These are phyloP conservation scores for Mirounga angustirostris DNA, from an alignment of 2,113 vertebrate genomes.

Conservation along the genomic window DNA sequence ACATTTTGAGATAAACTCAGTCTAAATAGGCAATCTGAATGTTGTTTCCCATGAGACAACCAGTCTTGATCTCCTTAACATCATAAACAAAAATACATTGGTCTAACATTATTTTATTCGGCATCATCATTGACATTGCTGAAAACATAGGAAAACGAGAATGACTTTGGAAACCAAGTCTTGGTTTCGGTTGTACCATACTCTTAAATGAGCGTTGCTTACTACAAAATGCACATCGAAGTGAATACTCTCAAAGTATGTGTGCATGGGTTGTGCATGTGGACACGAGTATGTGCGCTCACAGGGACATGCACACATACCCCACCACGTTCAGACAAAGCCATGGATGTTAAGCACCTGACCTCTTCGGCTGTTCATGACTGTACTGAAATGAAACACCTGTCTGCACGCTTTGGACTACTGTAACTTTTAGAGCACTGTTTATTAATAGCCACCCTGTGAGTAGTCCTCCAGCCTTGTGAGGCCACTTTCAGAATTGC, in stretches of 20 bases:
- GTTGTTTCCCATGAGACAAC: not conserved
- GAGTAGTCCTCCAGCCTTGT: slow-evolving; percentile 85
- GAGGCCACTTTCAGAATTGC: slow-evolving; percentile 73
- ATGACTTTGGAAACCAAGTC: not conserved
- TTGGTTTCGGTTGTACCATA: not conserved
- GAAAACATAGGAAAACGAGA: not conserved
- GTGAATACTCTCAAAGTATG: not conserved
- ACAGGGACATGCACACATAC: not conserved
- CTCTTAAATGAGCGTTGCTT: not conserved
- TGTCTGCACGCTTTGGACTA: slow-evolving; percentile 79
- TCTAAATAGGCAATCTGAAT: not conserved
- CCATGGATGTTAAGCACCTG: not conserved
- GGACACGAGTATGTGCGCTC: not conserved
- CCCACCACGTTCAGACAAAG: slow-evolving; percentile 9
- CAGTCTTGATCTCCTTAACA: not conserved
- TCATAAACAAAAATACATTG: not conserved
- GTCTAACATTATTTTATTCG: not conserved
- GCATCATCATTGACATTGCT: not conserved
- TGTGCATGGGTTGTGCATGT: accelerated
- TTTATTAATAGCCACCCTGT: slow-evolving; percentile 87
- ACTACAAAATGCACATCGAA: not conserved
- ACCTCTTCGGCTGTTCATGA: slow-evolving; percentile 60
- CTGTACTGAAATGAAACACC: slow-evolving; percentile 74
- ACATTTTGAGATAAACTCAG: slow-evolving; percentile 14
- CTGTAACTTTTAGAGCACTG: slow-evolving; percentile 82